Base-by-base conservation (phyloP, 2,113 vertebrate genomes). In the Montifringilla adamsi region DNA sequence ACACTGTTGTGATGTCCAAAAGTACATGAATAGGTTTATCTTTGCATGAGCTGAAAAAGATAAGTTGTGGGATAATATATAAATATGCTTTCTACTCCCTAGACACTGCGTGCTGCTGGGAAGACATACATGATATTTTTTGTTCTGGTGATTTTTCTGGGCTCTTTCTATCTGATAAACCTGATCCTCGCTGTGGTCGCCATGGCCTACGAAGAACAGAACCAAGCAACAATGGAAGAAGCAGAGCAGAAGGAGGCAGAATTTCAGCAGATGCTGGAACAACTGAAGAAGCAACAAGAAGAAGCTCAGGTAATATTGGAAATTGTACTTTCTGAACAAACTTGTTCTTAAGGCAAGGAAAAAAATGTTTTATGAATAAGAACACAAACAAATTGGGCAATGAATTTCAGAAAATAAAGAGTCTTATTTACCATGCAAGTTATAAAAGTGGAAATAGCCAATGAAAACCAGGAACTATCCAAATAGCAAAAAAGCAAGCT, bases 51-150 rank as follows among this genome's bases (percentile, higher is more conserved):
- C n/a, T 68, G 49, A 81, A 31, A 76, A 56, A 67, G 35, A 15
- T 22, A 72, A 76, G 17, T 75, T 33, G 11, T 58, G 23, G 50
- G 74, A 58, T 79, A 92, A 75, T n/a, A 72, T 39, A 82, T 16
- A 94, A 15, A 59, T 80, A 39, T 74, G 26, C 74, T 70, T 84
- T 95, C 90, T 47, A 35, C 13, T 96, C 83, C 95, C 47, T 88
- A 99, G 99, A 99, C 99, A 0, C 97, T 99, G 16, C 97, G 99
- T 90, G 99, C 98, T 68, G 96, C 98, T 93, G 99, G 99, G 55
- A 99, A 99, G 90, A 98, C 98, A 72, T 99, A 99, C 97, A 99
- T 99, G 99, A 97, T 99, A 58, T 99, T 99, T 97, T 99, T 99
- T 94, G 98, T 99, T 84, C 89, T 99, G 92, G 99, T 99, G 33